Percentiles rank a stretch among this genome's conserved stretches.
Conservation (phyloP, 2,888 invertebrate genomes). For the Trachelus iudaicus region DNA sequence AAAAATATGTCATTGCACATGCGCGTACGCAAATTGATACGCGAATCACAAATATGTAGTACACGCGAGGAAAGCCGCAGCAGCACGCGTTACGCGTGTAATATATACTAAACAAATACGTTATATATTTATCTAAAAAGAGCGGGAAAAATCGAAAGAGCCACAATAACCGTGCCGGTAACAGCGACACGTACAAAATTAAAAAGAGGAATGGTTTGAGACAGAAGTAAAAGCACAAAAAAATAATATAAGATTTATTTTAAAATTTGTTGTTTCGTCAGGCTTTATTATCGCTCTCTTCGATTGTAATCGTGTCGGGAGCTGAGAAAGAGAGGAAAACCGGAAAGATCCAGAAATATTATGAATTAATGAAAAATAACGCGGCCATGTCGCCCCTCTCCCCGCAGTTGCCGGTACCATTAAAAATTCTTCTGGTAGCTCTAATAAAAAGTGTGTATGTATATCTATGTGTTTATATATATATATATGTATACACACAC, state of each 20-base stretch:
- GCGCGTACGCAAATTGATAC: neutral
- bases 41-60: neutral
- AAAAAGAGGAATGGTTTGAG: neutral
- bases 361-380: neutral
- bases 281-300: neutral
- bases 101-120: neutral
- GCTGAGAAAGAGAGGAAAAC: neutral
- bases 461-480: neutral
- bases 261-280: neutral
- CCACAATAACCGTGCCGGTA: neutral
- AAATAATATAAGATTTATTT: neutral
- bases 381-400: neutral
- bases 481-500: neutral
- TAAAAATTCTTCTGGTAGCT: neutral
- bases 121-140: neutral
- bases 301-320: neutral
- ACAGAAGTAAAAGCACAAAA: neutral
- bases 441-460: neutral
- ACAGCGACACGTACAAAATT: neutral
- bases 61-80: neutral
- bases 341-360: neutral
- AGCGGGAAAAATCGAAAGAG: neutral
- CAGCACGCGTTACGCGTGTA: neutral
- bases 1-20: neutral
- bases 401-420: neutral